Percentiles rank a stretch among this genome's conserved stretches.
phyloP scores from a whole-genome alignment of 2,797 vertebrate genomes.

The Kryptolebias ocellatus region DNA sequence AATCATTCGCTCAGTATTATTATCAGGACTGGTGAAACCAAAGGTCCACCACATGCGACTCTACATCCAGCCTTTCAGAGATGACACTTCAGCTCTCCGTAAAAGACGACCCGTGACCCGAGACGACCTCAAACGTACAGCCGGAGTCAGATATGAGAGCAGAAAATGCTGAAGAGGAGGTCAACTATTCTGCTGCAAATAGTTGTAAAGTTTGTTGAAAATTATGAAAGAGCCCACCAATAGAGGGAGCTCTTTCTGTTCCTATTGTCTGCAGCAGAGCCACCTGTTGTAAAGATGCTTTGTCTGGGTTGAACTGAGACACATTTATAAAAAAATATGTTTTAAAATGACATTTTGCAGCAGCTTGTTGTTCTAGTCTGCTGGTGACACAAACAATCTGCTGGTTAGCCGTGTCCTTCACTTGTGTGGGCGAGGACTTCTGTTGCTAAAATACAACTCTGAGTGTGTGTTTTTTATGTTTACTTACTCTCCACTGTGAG shows the following conservation, averaged over 20 bases:
- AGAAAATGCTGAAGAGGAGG: slow-evolving; percentile 11
- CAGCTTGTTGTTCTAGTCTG: slow-evolving; percentile 34
- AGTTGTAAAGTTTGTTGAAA: slow-evolving; percentile 17
- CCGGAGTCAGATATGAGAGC: slow-evolving; percentile 22
- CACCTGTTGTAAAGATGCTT: slow-evolving; percentile 56
- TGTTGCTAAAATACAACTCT: slow-evolving; percentile 13
- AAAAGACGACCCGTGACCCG: slow-evolving; percentile 18
- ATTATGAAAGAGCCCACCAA: slow-evolving; percentile 19
- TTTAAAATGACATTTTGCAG: slow-evolving; percentile 23
- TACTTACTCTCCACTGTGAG: slow-evolving; percentile 93
- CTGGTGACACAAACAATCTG: slow-evolving; percentile 33
- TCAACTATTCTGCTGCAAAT: slow-evolving; percentile 16
- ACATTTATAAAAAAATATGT: slow-evolving; percentile 6
- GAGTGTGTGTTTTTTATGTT: slow-evolving; percentile 17
- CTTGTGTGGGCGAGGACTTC: slow-evolving; percentile 10
- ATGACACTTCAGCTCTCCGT: slow-evolving; percentile 24
- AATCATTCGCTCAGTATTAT: slow-evolving; percentile 36
- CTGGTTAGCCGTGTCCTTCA: slow-evolving; percentile 8
- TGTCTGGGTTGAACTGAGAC: slow-evolving; percentile 5
- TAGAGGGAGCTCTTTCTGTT: slow-evolving; percentile 65
- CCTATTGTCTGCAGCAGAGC: slow-evolving; percentile 10
- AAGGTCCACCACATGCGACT: slow-evolving; percentile 61
- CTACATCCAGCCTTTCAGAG: slow-evolving; percentile 40
- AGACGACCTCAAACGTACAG: slow-evolving; percentile 32
- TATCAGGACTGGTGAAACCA: slow-evolving; percentile 74